Base-by-base conservation (phyloP, 2,113 vertebrate species). In the Tetrax tetrax region DNA sequence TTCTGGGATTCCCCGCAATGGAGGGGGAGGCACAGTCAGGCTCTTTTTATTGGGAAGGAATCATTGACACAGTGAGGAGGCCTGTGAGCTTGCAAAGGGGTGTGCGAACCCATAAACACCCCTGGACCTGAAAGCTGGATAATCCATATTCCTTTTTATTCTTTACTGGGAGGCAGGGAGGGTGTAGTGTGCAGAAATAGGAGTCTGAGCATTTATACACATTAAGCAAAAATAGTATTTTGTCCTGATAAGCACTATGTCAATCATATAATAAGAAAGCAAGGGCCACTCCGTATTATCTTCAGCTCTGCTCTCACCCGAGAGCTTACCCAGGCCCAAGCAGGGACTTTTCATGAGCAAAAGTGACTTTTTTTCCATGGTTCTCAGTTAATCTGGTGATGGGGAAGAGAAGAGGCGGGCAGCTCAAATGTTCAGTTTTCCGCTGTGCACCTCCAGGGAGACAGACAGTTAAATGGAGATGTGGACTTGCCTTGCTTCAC, bases 381-480 rank as follows among this genome's bases (percentile, higher is more conserved):
- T 14, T 89, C 14, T 22, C 35, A 51, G 85, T 86, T 76, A 69
- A 50, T 29, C 71, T 3, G 10, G 27, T 29, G 60, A 23, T 41
- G 63, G 69, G 37, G 37, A 82, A 29, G 43, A 23, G 63, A 70
- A 37, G 71, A 59, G 33, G 33, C 28, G 92, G 45, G 76, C 53
- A 89, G 61, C 70, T 96, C 24, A 76, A 45, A 64, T 0, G 0
- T 57, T 94, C n/a, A 48, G 38, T 63, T 84, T 77, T 80, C 77
- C 43, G 51, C 70, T 88, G 37, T 76, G 78, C 12, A n/a, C 76
- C 89, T 83, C 82, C 51, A 89, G 93, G 93, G 96, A 95, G 89
- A 80, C 88, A 68, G 71, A 28, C 48, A 88, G 77, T 76, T 90
- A 95, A 95, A 94, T 96, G 94, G 92, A 95, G 95, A 96, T 95